Evolutionary conservation across 2,888 invertebrate genomes (phyloP).

Genomic region (Drosophila engyochracea): DNA sequence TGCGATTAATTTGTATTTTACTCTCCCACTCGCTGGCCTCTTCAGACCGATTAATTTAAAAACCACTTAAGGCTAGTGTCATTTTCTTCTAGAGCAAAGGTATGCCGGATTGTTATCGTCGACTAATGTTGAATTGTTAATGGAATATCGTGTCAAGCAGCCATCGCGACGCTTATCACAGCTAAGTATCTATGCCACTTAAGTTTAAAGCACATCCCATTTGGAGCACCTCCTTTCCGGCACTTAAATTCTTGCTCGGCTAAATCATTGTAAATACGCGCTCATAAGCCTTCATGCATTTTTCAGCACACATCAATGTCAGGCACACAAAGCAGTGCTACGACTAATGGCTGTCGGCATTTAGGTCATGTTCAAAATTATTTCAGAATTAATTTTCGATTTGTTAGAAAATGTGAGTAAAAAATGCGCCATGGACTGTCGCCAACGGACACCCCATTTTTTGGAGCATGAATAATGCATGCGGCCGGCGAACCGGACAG

Average conservation of each 20-base stretch:
- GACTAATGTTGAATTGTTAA: conserved; percentile 14
- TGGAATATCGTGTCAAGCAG: conserved; percentile 1
- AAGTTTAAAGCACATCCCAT: conserved; percentile 15
- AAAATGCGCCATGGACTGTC: conserved; percentile 16
- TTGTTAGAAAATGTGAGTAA: conserved; percentile 56
- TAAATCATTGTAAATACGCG: conserved; percentile 20
- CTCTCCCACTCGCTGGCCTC: not conserved
- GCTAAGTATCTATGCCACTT: conserved; percentile 18
- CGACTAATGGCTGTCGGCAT: conserved; percentile 51
- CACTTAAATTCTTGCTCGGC: not conserved
- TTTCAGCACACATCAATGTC: conserved; percentile 58
- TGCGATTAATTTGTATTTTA: not conserved
- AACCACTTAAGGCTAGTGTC: not conserved
- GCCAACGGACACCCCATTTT: not conserved
- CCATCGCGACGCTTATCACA: conserved; percentile 6
- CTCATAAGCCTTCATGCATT: conserved; percentile 73
- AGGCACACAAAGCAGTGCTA: not conserved
- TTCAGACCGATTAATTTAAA: not conserved
- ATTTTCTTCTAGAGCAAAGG: not conserved
- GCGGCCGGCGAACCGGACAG: conserved; percentile 27
- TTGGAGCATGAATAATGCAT: conserved; percentile 69
- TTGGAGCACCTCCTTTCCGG: conserved; percentile 2
- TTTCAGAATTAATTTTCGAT: conserved; percentile 81
- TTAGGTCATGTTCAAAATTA: conserved; percentile 72
- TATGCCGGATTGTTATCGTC: not conserved